Evolutionary conservation across 1,140 invertebrate genomes (phyloP), one percentile per base, ranked within the genome.

Genomic region (Bathynomus jamesi): DNA sequence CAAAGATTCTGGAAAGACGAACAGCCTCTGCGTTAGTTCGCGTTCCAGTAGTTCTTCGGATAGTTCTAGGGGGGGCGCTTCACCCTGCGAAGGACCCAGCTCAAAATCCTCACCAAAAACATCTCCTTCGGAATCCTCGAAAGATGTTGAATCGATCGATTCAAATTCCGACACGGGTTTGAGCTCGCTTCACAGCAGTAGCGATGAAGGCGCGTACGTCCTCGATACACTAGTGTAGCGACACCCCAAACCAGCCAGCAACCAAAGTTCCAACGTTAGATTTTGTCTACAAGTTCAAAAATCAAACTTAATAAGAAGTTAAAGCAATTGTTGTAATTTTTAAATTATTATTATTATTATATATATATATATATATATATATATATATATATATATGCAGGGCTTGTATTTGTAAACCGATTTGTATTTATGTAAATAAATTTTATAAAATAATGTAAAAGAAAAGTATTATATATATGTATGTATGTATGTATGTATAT

Each of bases 161-260:
- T 84, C 83, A n/a, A 85, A 85, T 75, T 86, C 85, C 0, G 85
- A 86, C 76, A 86, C 85, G 0, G 85, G 85, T 0, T 81, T 86
- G 3, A 86, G 85, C 77, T 85, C 85, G 0, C 78, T 86, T 62
- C 84, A 85, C 78, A 85, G 83, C 67, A 84, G 85, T 67, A 82
- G 83, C 79, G 81, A 83, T 76, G 81, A 83, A 78, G 79, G 80
- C 0, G 79, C 73, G 28, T 80, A 81, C 76, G 78, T 81, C 28
- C 74, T 86, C 24, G 84, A 85, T 73, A 86, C 84, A 7, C 78
- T 86, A n/a, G 85, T 85, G 11, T 84, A 40, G 32, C 17, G 7
- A 40, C 17, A 8, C 17, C 17, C 32, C 7, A 8, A 40, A 8
- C 17, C 17, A 40, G 32, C 7, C 32, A 40, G 17, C 32, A 40